Evolutionary conservation across 2,797 vertebrate species (phyloP).

Genomic region (Scolopax bukidnonensis): DNA sequence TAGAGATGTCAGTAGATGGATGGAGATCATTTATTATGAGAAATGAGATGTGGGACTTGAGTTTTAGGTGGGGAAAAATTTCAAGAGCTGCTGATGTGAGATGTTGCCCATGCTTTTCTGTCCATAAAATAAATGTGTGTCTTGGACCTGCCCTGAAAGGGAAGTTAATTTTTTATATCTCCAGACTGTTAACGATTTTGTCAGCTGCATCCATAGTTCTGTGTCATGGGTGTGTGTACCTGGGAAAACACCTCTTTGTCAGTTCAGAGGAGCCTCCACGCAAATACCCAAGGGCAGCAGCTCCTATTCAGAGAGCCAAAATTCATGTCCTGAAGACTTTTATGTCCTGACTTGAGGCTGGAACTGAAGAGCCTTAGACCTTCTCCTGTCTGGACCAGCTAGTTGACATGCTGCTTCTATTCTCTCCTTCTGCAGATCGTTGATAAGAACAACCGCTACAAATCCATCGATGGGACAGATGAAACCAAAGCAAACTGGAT

Average conservation of each 20-base stretch:
- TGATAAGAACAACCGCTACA: conserved; percentile 88
- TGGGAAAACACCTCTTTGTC: not conserved
- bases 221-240: not conserved
- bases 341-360: not conserved
- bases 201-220: not conserved
- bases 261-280: not conserved
- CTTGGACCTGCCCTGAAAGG: not conserved
- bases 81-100: not conserved
- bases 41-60: not conserved
- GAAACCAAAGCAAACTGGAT: conserved; percentile 96
- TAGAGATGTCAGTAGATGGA: not conserved
- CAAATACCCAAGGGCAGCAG: not conserved
- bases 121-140: not conserved
- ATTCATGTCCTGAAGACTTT: not conserved
- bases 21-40: not conserved
- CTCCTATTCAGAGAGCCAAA: not conserved
- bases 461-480: conserved; percentile 91
- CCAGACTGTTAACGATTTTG: not conserved
- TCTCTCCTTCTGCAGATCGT: conserved; percentile 81
- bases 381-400: not conserved
- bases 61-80: not conserved
- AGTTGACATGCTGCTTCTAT: not conserved
- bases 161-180: not conserved
- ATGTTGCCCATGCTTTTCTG: not conserved
- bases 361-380: not conserved